A percentile compares a stretch with the other conserved stretches of the same genome.
Conservation (phyloP, 2,797 vertebrate genomes). For the Psittacula derbiana region DNA sequence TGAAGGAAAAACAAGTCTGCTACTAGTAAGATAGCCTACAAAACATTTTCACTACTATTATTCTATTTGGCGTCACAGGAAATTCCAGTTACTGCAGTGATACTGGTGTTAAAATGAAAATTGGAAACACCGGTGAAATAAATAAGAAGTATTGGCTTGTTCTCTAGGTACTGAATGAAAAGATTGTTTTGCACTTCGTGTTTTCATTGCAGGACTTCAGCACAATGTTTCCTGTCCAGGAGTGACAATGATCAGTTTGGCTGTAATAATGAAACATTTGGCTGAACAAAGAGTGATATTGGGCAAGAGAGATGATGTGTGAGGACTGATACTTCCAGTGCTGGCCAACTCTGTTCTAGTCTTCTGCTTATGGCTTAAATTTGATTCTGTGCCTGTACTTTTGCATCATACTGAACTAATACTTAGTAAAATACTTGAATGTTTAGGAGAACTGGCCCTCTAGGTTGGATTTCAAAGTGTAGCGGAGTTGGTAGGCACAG, state of each 20-base stretch:
- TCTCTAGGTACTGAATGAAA: conserved; percentile 4
- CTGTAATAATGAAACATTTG: conserved; percentile 21
- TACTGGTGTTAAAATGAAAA: neutral
- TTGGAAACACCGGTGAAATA: neutral
- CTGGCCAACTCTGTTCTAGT: neutral
- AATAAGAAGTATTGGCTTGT: neutral
- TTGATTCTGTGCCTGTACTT: neutral
- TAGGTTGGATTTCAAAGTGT: neutral
- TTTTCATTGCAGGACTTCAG: conserved; percentile 20
- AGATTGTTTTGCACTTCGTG: conserved; percentile 20
- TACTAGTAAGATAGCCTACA: neutral
- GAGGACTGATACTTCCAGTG: neutral
- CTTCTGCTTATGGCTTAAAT: neutral
- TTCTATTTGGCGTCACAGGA: neutral
- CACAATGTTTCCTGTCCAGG: conserved; percentile 28
- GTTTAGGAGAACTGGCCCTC: neutral
- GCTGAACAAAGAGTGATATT: conserved; percentile 45
- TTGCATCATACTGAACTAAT: neutral
- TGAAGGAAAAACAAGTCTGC: neutral
- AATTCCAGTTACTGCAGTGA: conserved; percentile 2
- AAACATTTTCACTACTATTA: neutral
- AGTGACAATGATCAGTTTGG: conserved; percentile 17
- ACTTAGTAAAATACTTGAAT: neutral
- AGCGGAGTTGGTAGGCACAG: neutral
- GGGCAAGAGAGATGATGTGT: neutral